Evolutionary conservation across 2,888 invertebrate species (phyloP).

Genomic region (Pimpla rufipes): DNA sequence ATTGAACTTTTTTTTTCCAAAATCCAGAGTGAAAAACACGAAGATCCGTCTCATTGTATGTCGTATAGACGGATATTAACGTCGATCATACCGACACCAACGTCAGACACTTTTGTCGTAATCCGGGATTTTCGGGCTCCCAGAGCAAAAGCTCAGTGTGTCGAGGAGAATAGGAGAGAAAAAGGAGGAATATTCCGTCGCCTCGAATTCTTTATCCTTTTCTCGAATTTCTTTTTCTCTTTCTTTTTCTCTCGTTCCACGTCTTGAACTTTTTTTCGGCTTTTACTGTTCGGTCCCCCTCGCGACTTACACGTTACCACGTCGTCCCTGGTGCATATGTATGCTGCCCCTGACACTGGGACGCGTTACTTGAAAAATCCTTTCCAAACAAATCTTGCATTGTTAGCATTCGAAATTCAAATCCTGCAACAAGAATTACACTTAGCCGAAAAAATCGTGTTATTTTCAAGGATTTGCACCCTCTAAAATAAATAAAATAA

Average conservation of each 20-base stretch:
- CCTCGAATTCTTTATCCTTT: constrained; percentile 23
- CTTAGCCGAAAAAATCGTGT: too few species aligned
- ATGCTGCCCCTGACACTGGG: background rate
- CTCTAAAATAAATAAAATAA: too few species aligned
- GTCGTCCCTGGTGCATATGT: background rate
- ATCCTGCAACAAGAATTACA: too few species aligned
- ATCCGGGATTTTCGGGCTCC: constrained; percentile 25
- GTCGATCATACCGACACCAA: background rate
- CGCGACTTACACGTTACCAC: background rate
- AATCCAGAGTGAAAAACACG: background rate
- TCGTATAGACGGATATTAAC: constrained; percentile 9
- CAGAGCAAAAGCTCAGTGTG: background rate
- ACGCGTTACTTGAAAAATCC: too few species aligned
- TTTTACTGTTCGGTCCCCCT: constrained; percentile 10
- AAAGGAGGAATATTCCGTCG: constrained; percentile 27
- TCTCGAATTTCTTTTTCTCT: constrained; percentile 18
- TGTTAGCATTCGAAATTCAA: too few species aligned
- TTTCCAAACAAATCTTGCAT: too few species aligned
- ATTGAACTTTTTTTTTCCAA: too few species aligned
- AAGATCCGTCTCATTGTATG: background rate
- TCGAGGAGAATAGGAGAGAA: background rate
- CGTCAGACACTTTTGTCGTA: constrained; percentile 6
- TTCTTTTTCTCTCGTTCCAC: background rate
- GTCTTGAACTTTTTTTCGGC: constrained; percentile 4
- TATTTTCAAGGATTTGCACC: too few species aligned